A percentile compares a stretch with the other conserved stretches of the same genome.
Evolutionary conservation across 2,797 vertebrate species (phyloP).

Genomic region (Pelochelys cantorii): DNA sequence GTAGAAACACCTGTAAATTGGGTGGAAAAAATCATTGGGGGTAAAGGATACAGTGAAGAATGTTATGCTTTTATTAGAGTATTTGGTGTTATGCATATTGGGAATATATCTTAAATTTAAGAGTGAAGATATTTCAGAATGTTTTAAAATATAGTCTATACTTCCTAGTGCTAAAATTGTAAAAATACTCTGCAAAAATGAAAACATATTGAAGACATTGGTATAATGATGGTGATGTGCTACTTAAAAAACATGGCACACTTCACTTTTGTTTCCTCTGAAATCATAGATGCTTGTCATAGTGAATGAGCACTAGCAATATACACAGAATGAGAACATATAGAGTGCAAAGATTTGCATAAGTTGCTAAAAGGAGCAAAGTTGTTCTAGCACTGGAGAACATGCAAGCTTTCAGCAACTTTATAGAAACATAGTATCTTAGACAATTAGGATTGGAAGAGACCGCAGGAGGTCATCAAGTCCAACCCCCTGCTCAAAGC

Average conservation of each 20-base stretch:
- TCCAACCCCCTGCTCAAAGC: too few species aligned
- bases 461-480: too few species aligned
- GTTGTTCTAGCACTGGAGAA: neutral
- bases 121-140: neutral
- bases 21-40: constrained; percentile 17
- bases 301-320: accelerated
- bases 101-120: constrained; percentile 25
- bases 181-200: neutral
- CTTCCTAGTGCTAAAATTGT: neutral
- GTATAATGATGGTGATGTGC: neutral
- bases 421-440: too few species aligned
- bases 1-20: constrained; percentile 50
- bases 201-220: neutral
- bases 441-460: too few species aligned
- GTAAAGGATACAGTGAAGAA: constrained; percentile 28
- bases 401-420: neutral
- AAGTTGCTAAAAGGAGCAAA: neutral
- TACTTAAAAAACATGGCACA: neutral
- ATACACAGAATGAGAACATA: neutral
- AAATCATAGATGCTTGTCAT: neutral
- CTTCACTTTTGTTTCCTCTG: neutral
- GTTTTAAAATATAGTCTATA: constrained; percentile 34
- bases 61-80: constrained; percentile 12
- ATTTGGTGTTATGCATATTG: constrained; percentile 1
- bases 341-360: neutral